Conservation (phyloP, 2,113 vertebrate genomes). For the Procapra przewalskii region DNA sequence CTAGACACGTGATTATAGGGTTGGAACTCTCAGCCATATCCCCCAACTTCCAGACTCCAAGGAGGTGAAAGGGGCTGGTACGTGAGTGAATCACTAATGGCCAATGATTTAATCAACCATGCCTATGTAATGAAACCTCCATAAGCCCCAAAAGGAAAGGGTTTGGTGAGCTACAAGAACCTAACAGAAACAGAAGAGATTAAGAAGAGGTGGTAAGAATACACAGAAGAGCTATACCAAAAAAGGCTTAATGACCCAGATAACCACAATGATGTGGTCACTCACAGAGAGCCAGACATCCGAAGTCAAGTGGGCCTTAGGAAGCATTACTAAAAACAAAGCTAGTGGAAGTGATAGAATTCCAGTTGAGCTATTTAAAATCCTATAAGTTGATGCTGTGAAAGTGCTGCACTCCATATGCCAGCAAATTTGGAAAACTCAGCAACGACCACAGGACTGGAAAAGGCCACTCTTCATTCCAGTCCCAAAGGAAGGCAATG, state of each 20-base stretch:
- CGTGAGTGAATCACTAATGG: background rate
- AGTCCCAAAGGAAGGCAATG: background rate
- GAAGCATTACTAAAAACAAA: background rate
- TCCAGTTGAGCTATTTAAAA: background rate
- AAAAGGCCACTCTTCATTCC: background rate
- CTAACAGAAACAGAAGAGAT: background rate
- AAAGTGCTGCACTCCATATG: background rate
- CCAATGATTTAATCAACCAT: background rate
- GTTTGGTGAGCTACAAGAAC: background rate
- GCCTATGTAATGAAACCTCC: background rate
- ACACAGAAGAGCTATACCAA: background rate
- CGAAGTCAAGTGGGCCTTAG: background rate
- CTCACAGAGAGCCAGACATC: background rate
- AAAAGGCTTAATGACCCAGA: background rate
- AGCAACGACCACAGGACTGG: background rate
- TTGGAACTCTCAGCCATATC: background rate
- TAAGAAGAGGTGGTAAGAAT: background rate
- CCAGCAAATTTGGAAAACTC: background rate
- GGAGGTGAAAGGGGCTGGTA: background rate
- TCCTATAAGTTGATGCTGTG: background rate
- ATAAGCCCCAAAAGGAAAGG: background rate
- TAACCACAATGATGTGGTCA: background rate
- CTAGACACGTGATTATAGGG: no score
- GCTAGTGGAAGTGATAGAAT: background rate
- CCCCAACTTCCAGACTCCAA: background rate